A percentile compares a stretch with the other conserved stretches of the same genome.
Evolutionary conservation across 2,113 vertebrate genomes (phyloP).

Genomic region (Formicarius rufipectus): DNA sequence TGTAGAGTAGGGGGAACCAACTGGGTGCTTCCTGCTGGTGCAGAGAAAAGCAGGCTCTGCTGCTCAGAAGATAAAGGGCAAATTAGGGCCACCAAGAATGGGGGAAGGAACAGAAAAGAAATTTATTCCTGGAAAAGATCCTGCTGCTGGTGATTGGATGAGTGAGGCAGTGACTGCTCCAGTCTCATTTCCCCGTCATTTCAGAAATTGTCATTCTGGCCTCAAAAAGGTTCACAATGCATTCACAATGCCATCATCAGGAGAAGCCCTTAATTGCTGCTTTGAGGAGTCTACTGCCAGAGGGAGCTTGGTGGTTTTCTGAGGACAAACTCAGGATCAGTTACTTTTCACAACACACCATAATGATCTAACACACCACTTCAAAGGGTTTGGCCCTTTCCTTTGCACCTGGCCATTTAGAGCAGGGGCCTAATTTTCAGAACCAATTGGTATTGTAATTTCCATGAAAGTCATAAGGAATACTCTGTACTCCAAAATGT

Average conservation of each 20-base stretch:
- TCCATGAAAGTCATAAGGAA: not conserved
- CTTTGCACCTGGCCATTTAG: not conserved
- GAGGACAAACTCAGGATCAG: too few species aligned
- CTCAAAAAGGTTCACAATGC: not conserved
- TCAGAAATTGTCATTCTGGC: not conserved
- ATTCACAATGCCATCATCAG: not conserved
- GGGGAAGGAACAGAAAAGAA: not conserved
- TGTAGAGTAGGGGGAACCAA: not conserved
- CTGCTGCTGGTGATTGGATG: fast-evolving
- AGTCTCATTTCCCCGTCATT: not conserved
- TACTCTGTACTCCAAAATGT: not conserved
- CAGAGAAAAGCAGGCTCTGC: not conserved
- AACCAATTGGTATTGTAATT: fast-evolving
- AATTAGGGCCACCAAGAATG: not conserved
- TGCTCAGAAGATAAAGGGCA: not conserved
- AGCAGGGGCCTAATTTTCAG: not conserved
- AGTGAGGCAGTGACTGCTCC: not conserved
- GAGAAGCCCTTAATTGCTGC: not conserved
- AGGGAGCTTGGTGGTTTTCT: not conserved
- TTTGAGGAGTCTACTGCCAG: not conserved
- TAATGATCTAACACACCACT: not conserved
- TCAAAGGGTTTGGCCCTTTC: fast-evolving
- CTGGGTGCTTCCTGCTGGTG: not conserved
- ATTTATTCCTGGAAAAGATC: not conserved
- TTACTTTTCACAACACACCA: not conserved